Evolutionary conservation across 1,140 invertebrate genomes (phyloP).

Genomic region (Euura saliciscinereae): DNA sequence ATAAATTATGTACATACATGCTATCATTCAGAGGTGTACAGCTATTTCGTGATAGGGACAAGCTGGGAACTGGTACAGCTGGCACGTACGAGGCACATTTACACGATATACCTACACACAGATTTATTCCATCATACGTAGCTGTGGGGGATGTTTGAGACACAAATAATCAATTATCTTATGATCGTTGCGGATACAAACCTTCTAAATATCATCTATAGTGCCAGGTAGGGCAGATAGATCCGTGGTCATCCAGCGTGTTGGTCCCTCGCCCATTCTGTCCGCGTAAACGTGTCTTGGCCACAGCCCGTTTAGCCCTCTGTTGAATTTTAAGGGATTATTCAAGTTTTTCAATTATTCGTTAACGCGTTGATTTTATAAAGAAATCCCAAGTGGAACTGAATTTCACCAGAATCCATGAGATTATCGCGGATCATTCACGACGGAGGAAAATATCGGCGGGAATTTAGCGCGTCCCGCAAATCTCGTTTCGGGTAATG

Average conservation of each 20-base stretch:
- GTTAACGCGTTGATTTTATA: no score
- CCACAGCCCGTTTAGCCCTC: conserved; percentile 8
- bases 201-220: conserved; percentile 60
- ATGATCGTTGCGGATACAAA: conserved; percentile 26
- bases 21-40: background rate
- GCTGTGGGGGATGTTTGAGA: background rate
- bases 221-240: conserved; percentile 37
- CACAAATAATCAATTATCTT: background rate
- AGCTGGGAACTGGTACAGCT: background rate
- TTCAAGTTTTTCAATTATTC: background rate
- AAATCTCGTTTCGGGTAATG: no score
- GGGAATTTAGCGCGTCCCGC: no score
- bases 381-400: background rate
- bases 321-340: background rate
- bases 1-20: background rate
- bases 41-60: background rate
- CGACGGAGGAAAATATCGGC: no score
- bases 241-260: conserved; percentile 36
- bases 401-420: background rate
- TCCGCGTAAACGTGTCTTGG: conserved; percentile 6
- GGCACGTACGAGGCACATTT: background rate
- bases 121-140: background rate
- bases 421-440: background rate
- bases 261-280: conserved; percentile 40
- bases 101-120: background rate